Base-by-base conservation (phyloP, 2,113 vertebrate species). In the Lepus europaeus region DNA sequence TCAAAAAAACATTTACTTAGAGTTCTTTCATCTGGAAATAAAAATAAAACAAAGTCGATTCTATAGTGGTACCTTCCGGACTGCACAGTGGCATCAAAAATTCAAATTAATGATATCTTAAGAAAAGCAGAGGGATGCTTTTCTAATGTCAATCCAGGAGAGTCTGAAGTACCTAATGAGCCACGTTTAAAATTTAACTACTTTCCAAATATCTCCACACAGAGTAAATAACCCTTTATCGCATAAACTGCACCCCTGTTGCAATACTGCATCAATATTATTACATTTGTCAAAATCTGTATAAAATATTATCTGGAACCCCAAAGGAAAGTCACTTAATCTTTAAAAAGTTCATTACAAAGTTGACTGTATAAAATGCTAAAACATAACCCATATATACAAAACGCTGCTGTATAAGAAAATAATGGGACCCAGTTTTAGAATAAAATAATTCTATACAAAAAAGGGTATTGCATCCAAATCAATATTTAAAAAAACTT, bases 361-460 rank as follows among this genome's bases (percentile, higher is more conserved):
- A 98, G 95, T 97, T 97, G 96, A 81, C 91, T 66, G 2, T 98
- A 98, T 97, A 98, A 98, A 98, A 98, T 96, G 87, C 97, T 96
- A 97, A 96, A 97, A 93, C 95, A 91, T 95, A 97, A 97, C 76
- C 96, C 96, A 97, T 97, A 98, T 98, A 98, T 98, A 98, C 98
- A 98, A 98, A 98, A 98, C 90, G 92, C 82, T 94, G 90, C 96
- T 90, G 84, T 95, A 97, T 98, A 98, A 96, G 98, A 98, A 98
- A 98, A 98, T 98, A 98, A 98, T 49, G 95, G 97, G 97, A 98
- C 97, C 97, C 95, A 93, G 97, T 98, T 98, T 98, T 95, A 74
- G 98, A 97, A 98, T 95, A 98, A 97, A 98, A 97, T 95, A 95
- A 98, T 97, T 98, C 98, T 98, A 96, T 98, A 98, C 98, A 97